Evolutionary conservation across 2,888 invertebrate species (phyloP), one percentile per base, ranked within the genome.

Genomic region (Erannis defoliaria): DNA sequence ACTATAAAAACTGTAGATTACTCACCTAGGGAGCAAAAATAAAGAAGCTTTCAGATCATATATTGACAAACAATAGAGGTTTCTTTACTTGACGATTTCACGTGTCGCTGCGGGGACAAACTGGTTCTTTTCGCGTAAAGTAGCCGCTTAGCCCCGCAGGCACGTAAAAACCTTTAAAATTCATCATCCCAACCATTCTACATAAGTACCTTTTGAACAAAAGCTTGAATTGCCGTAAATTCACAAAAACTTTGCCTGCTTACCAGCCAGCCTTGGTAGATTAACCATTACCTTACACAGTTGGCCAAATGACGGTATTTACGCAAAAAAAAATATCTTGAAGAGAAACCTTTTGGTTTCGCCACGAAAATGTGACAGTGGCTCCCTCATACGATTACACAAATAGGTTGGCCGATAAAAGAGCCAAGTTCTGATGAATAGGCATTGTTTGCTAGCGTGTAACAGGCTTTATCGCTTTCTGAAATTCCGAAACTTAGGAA

Each of bases 401-500:
- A 14, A 14, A 29, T 16, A 29, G 29, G 29, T 29, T 29, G 16
- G 29, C 16, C 23, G 14, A 12, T 29, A 31, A 46, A 46, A 18
- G 14, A 46, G 5, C 19, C 31, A 50, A 38, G 26, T 50, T 38
- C 26, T 37, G 50, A 50, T 50, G 50, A 50, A 50, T 50, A 38
- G 50, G 19, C 16, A 38, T 50, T 50, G 37, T 50, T 50, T 50
- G 8, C 26, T 31, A 50, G 26, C 23, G 50, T 23, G 26, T 14
- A 10, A 19, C 38, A 14, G 49, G 0, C 23, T 38, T 50, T 50
- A 26, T 38, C 26, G 50, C 26, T 14, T 16, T 14, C 9, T 16
- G 26, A 50, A 37, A 50, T 26, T 12, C 9, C 16, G 2, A 38
- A 50, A 50, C 38, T 38, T 37, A 3, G 23, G 16, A 23, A 14